phyloP scores from a whole-genome alignment of 1,140 invertebrate species.

The Pemphigus obesinymphae region DNA sequence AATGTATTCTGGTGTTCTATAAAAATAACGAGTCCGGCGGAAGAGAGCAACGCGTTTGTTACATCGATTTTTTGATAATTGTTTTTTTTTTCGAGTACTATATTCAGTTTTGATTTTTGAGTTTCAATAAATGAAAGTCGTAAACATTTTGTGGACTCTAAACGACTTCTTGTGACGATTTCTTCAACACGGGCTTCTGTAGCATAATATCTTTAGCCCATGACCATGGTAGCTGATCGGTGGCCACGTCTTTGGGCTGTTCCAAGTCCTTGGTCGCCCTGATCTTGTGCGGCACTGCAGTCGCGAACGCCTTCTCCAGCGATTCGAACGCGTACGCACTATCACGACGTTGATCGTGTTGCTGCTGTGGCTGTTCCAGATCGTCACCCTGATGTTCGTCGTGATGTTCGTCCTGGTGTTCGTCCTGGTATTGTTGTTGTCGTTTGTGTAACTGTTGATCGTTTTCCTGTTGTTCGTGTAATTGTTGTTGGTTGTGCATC shows the following conservation, averaged over 20 bases:
- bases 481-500: conserved; percentile 22
- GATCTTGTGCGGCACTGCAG: not conserved
- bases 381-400: not conserved
- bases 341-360: conserved; percentile 47
- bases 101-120: not conserved
- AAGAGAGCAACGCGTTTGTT: conserved; percentile 3
- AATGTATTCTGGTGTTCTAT: too few species aligned
- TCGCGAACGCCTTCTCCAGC: conserved; percentile 27
- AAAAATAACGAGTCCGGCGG: not conserved
- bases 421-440: not conserved
- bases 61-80: too few species aligned
- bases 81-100: not conserved
- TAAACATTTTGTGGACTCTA: not conserved
- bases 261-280: conserved; percentile 43
- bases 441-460: too few species aligned
- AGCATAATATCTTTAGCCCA: conserved; percentile 49
- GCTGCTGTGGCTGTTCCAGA: conserved; percentile 55
- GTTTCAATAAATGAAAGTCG: not conserved
- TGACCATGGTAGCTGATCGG: conserved; percentile 45
- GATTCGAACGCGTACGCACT: conserved; percentile 44
- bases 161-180: conserved; percentile 42
- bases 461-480: too few species aligned
- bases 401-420: not conserved
- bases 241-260: not conserved
- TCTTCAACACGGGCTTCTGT: conserved; percentile 48